Percentiles rank a stretch among this genome's conserved stretches.
Evolutionary conservation across 2,113 vertebrate genomes (phyloP).

Genomic region (Poeciliopsis prolifica): DNA sequence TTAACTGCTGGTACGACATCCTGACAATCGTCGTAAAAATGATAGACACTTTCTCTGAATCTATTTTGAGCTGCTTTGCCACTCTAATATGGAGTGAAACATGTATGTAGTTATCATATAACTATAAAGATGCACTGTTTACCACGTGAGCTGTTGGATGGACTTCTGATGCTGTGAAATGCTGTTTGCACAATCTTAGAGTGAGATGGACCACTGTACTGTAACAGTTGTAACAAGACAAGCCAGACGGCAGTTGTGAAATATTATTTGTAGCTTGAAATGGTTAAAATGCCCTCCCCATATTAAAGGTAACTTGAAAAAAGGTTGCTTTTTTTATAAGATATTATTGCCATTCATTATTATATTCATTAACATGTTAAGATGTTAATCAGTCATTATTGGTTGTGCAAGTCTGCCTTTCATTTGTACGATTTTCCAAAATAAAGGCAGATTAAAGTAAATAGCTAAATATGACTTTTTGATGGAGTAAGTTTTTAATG

Average conservation of each 20-base stretch:
- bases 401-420: background rate
- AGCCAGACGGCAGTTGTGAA: background rate
- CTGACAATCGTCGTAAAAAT: slow-evolving; percentile 36
- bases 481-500: background rate
- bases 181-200: slow-evolving; percentile 59
- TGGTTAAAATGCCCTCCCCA: background rate
- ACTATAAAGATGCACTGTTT: slow-evolving; percentile 66
- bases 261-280: background rate
- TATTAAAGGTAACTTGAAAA: background rate
- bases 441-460: no score
- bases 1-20: slow-evolving; percentile 17
- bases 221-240: slow-evolving; percentile 22
- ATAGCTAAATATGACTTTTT: background rate
- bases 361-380: background rate
- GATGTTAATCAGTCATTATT: background rate
- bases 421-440: background rate
- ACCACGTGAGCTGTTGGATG: slow-evolving; percentile 60
- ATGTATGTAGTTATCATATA: slow-evolving; percentile 77
- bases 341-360: background rate
- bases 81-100: slow-evolving; percentile 53
- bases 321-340: background rate
- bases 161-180: slow-evolving; percentile 49
- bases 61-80: slow-evolving; percentile 39
- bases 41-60: slow-evolving; percentile 23
- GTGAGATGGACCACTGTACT: slow-evolving; percentile 28